phyloP scores from a whole-genome alignment of 2,888 invertebrate genomes.

The Proisotoma minuta region DNA sequence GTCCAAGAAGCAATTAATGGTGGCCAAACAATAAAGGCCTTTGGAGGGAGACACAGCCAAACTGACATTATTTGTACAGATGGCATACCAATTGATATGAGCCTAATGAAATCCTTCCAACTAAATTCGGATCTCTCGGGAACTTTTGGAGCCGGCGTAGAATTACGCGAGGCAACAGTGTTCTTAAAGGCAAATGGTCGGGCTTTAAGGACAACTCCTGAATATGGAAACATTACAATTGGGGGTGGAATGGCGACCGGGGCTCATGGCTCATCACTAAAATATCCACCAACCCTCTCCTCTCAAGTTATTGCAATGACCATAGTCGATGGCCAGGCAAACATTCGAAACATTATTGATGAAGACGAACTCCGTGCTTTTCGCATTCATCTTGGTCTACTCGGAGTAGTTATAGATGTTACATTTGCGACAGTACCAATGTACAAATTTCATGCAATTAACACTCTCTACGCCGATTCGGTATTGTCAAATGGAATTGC shows the following conservation, averaged over 20 bases:
- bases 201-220: conserved; percentile 8
- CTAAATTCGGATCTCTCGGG: conserved; percentile 11
- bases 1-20: conserved; percentile 2
- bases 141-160: conserved; percentile 14
- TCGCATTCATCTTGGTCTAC: conserved; percentile 22
- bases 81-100: conserved; percentile 16
- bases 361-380: conserved; percentile 16
- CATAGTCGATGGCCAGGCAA: conserved; percentile 22
- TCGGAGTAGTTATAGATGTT: conserved; percentile 16
- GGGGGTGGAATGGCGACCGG: conserved; percentile 22
- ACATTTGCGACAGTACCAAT: conserved; percentile 10
- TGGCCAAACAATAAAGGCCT: conserved; percentile 5
- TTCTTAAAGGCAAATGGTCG: conserved; percentile 7
- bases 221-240: conserved; percentile 22
- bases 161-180: conserved; percentile 6
- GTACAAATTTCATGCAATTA: conserved; percentile 16
- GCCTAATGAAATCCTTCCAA: background rate
- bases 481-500: conserved; percentile 10
- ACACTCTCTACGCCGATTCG: background rate
- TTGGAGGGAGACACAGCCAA: conserved; percentile 10
- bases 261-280: conserved; percentile 18
- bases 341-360: background rate
- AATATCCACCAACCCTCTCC: conserved; percentile 11
- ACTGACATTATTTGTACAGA: conserved; percentile 21
- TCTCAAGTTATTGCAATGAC: conserved; percentile 9